Evolutionary conservation across 23 tunicate species (phyloP), one percentile per base, ranked within the genome.

Genomic region (Oikopleura vanhoeffeni): DNA sequence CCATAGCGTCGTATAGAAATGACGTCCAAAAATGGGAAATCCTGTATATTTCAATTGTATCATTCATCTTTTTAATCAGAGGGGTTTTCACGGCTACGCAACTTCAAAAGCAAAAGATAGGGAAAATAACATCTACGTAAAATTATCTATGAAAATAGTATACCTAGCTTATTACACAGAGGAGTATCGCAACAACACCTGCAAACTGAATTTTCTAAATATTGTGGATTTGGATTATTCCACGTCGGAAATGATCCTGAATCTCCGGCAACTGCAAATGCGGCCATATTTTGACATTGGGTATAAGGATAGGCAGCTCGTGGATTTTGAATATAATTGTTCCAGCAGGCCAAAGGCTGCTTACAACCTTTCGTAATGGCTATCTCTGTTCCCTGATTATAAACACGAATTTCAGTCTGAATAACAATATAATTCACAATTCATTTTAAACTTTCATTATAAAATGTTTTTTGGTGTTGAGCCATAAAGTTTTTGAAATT

Each of bases 161-260:
- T n/a, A n/a, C n/a, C n/a, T n/a, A 49, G 24, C 18, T 49, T 49
- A 32, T 71, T 71, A 30, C 79, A 71, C 38, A 24, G 34, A 18
- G 79, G 79, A 13, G 27, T 71, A 30, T 71, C 79, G 35, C 79
- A 71, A 38, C 79, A 71, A 38, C 79, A 71, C 3, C 38, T 18
- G 38, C 79, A 71, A 3, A 24, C 38, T 71, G 79, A 71, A 30
- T 71, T 71, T 38, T 71, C 35, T 3, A 71, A 30, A 71, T 71
- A 71, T 4, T 24, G 34, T 30, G 79, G 79, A 38, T 71, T 71
- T 30, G 79, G 79, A 71, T 71, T 71, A 2, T 24, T 71, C 79
- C 79, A 71, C 34, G 79, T 71, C 35, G 79, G 79, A 30, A 71
- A 71, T 18, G 79, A 71, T 33, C 79, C 79, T 2, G 79, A 71